These are phyloP conservation scores for Quadroppia sp. DNA, from an alignment of 2,888 invertebrate species.

Conservation along the genomic window DNA sequence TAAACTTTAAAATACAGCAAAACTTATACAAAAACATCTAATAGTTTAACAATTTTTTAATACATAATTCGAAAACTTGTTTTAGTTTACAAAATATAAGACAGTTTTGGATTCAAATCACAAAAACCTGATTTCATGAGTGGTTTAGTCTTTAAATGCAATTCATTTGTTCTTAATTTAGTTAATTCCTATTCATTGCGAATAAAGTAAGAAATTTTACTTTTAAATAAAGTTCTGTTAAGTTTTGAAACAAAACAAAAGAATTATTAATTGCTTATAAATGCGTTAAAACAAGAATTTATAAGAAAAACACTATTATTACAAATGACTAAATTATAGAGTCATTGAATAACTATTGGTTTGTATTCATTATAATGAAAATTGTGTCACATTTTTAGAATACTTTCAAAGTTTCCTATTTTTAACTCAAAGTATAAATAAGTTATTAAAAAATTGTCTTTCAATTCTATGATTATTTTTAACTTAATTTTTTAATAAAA, in stretches of 20 bases:
- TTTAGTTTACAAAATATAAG: background rate
- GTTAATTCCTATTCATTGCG: background rate
- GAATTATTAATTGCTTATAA: background rate
- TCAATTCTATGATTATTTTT: too few species aligned
- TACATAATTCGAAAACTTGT: background rate
- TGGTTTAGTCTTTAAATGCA: background rate
- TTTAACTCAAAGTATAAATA: background rate
- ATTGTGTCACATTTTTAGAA: constrained; percentile 12
- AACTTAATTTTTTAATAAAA: too few species aligned
- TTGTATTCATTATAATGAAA: background rate
- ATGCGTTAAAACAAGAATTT: background rate
- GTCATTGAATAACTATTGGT: too few species aligned
- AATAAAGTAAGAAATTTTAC: background rate
- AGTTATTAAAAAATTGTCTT: background rate
- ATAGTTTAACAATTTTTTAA: background rate
- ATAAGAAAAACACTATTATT: background rate
- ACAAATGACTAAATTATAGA: too few species aligned
- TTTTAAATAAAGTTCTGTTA: background rate
- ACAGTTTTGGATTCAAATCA: background rate
- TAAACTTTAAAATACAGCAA: too few species aligned
- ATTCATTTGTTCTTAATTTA: constrained; percentile 31
- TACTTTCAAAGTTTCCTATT: background rate
- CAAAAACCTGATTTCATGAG: background rate
- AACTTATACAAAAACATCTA: background rate
- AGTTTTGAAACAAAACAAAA: background rate